phyloP scores from a whole-genome alignment of 92 coral and sea anemone species.

The Actinostola sp. region DNA sequence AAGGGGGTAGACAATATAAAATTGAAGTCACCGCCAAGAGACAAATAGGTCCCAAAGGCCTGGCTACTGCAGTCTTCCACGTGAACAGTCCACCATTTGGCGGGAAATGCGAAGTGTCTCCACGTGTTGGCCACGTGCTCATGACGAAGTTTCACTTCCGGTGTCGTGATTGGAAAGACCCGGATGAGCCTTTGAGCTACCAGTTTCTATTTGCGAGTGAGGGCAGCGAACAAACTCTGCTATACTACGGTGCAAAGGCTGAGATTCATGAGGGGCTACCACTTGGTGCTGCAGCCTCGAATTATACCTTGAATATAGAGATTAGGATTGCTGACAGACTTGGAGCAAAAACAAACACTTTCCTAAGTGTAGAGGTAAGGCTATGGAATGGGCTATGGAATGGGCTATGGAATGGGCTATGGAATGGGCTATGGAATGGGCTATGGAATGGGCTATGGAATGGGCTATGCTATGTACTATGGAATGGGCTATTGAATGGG shows the following conservation, averaged over 20 bases:
- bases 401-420: too few relatives aligned
- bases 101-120: constrained; percentile 65
- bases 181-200: constrained; percentile 65
- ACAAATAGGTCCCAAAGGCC: constrained; percentile 46
- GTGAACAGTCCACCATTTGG: constrained; percentile 62
- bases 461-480: too few relatives aligned
- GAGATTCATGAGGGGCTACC: constrained; percentile 44
- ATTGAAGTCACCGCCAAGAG: constrained; percentile 49
- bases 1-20: constrained; percentile 41
- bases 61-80: constrained; percentile 40
- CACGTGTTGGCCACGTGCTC: constrained; percentile 73
- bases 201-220: constrained; percentile 35
- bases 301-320: constrained; percentile 54
- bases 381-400: too few relatives aligned
- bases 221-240: constrained; percentile 20
- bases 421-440: too few relatives aligned
- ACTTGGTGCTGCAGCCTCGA: constrained; percentile 37
- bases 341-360: constrained; percentile 46
- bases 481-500: too few relatives aligned
- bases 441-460: too few relatives aligned
- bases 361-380: constrained; percentile 56
- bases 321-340: constrained; percentile 55
- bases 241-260: constrained; percentile 62
- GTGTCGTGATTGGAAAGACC: constrained; percentile 66
- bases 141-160: constrained; percentile 44